These are phyloP conservation scores for Pteronotus mesoamericanus DNA, from an alignment of 2,797 vertebrate species.

Conservation along the genomic window DNA sequence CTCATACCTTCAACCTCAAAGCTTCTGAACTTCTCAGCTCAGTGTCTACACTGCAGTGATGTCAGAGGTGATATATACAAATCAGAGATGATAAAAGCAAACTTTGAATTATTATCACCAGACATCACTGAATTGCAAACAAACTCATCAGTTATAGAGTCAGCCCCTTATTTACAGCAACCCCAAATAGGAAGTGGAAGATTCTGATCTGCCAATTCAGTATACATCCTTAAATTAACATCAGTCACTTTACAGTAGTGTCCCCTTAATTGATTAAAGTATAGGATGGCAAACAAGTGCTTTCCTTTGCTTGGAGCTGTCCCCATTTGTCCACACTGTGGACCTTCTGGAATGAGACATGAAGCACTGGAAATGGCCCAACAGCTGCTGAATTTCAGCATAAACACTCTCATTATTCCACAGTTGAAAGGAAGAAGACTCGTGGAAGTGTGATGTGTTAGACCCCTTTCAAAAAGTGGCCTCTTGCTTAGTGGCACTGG, in stretches of 20 bases:
- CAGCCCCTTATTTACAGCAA: constrained; percentile 36
- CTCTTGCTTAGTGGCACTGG: constrained; percentile 56
- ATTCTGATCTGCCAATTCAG: constrained; percentile 78
- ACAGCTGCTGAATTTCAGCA: constrained; percentile 75
- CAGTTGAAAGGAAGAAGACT: constrained; percentile 77
- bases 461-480: constrained; percentile 75
- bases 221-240: constrained; percentile 77
- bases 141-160: not conserved
- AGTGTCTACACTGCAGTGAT: not conserved
- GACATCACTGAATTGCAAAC: not conserved
- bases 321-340: constrained; percentile 78
- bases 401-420: constrained; percentile 80
- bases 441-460: constrained; percentile 77
- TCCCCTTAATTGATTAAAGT: constrained; percentile 81
- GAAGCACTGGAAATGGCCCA: constrained; percentile 74
- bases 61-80: not conserved
- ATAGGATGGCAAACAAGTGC: constrained; percentile 78
- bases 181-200: constrained; percentile 73
- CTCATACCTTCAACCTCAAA: constrained; percentile 60
- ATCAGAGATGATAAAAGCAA: not conserved
- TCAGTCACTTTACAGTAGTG: constrained; percentile 74
- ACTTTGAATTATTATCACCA: not conserved
- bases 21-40: constrained; percentile 25
- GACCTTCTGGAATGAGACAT: constrained; percentile 81
- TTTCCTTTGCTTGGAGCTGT: constrained; percentile 79